A percentile compares a stretch with the other conserved stretches of the same genome.
phyloP scores from a whole-genome alignment of 2,888 invertebrate species.

The Sinopyrophorus schimmeli region DNA sequence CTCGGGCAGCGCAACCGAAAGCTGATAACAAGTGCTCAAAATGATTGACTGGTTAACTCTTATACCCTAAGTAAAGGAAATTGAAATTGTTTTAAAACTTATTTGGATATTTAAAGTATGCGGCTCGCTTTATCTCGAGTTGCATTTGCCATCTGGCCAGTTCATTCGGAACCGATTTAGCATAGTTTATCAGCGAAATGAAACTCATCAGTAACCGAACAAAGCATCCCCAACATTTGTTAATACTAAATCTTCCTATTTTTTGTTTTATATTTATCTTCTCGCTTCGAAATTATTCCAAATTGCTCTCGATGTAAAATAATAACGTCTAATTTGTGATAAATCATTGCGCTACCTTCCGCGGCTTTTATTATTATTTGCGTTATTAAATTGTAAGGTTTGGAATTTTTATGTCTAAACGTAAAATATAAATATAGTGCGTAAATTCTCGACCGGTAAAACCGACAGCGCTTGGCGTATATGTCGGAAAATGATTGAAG shows the following conservation, averaged over 20 bases:
- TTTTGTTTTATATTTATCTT: too few relatives aligned
- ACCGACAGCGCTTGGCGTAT: constrained; percentile 43
- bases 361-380: too few relatives aligned
- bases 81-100: constrained; percentile 49
- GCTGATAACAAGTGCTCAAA: constrained; percentile 49
- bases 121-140: constrained; percentile 38
- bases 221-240: constrained; percentile 7
- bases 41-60: constrained; percentile 52
- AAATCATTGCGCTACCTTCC: too few relatives aligned
- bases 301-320: too few relatives aligned
- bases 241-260: too few relatives aligned
- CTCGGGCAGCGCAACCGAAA: constrained; percentile 47
- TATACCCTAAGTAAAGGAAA: constrained; percentile 42
- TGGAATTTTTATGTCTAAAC: constrained; percentile 5
- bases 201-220: constrained; percentile 5
- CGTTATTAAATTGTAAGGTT: too few relatives aligned
- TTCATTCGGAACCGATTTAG: constrained; percentile 19
- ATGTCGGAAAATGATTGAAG: constrained; percentile 54
- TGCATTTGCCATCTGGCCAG: constrained; percentile 27
- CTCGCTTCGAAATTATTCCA: too few relatives aligned
- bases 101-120: constrained; percentile 44
- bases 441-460: constrained; percentile 43
- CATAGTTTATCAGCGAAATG: constrained; percentile 8
- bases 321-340: too few relatives aligned
- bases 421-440: constrained; percentile 34